Evolutionary conservation across 2,797 vertebrate genomes (phyloP).

Genomic region (Oreochromis mossambicus): DNA sequence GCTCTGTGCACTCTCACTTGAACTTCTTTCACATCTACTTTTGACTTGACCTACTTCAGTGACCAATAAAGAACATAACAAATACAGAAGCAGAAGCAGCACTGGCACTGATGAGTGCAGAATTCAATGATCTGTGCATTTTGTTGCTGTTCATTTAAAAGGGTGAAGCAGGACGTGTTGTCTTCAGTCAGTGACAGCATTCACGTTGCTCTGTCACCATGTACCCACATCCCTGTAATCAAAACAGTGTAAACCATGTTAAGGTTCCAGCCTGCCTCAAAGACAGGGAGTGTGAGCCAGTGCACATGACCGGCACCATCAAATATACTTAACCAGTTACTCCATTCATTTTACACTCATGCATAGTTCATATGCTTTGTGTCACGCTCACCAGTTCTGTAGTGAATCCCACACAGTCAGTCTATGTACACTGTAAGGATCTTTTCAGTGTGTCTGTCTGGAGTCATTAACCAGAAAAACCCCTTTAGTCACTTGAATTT

Average conservation of each 20-base stretch:
- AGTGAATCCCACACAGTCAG: background rate
- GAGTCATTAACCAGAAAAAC: background rate
- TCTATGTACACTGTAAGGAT: background rate
- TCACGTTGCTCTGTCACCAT: background rate
- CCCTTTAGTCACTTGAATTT: background rate
- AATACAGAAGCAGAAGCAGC: background rate
- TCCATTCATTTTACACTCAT: accelerated
- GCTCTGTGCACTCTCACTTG: background rate
- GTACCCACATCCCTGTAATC: background rate
- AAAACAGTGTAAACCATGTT: background rate
- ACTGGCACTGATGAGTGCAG: background rate
- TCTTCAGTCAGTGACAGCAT: background rate
- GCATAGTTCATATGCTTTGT: background rate
- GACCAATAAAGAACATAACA: background rate
- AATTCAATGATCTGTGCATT: background rate
- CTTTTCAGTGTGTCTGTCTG: background rate
- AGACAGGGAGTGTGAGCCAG: background rate
- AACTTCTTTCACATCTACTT: background rate
- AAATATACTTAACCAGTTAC: too few relatives aligned
- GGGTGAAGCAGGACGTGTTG: background rate
- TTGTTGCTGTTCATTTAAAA: background rate
- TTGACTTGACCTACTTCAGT: background rate
- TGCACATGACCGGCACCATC: background rate
- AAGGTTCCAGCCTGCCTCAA: background rate
- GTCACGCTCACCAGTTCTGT: accelerated